Conservation (phyloP, 2,797 vertebrate species). For the Urophycis tenuis region DNA sequence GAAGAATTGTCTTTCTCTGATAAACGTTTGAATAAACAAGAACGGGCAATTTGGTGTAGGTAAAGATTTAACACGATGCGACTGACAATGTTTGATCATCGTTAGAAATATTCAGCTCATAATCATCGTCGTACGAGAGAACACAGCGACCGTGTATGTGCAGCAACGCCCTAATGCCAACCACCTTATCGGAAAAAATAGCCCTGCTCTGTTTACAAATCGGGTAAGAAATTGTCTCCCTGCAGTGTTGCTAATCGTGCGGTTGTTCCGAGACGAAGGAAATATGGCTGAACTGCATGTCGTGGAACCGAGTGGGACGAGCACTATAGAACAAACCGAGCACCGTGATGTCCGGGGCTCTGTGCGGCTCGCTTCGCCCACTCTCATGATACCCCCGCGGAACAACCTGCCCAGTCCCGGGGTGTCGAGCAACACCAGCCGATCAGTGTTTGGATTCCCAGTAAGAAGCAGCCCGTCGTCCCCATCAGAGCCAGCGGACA, state of each 20-base stretch:
- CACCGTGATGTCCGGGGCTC: conserved; percentile 69
- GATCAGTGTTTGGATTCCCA: conserved; percentile 69
- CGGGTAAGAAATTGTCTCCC: conserved; percentile 31
- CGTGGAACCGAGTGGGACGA: conserved; percentile 60
- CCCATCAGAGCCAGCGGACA: conserved; percentile 68
- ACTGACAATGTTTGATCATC: conserved; percentile 15
- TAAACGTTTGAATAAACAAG: conserved; percentile 70
- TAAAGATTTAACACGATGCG: conserved; percentile 36
- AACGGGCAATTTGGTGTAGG: conserved; percentile 52
- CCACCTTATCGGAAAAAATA: conserved; percentile 48
- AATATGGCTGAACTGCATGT: conserved; percentile 75
- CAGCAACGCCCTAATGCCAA: conserved; percentile 61
- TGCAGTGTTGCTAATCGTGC: conserved; percentile 46
- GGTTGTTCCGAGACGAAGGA: conserved; percentile 26
- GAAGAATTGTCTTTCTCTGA: conserved; percentile 56
- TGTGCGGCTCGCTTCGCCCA: conserved; percentile 69
- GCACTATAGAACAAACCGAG: conserved; percentile 66
- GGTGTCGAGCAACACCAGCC: conserved; percentile 58
- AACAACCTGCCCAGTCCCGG: conserved; percentile 59
- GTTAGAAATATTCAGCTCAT: conserved; percentile 19
- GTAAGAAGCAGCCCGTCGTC: conserved; percentile 66
- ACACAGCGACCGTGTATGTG: conserved; percentile 42
- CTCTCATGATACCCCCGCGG: conserved; percentile 66
- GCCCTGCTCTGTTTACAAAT: conserved; percentile 61
- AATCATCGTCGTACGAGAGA: conserved; percentile 16